Conservation (phyloP, 2,797 vertebrate species). For the Siniperca obscura region DNA sequence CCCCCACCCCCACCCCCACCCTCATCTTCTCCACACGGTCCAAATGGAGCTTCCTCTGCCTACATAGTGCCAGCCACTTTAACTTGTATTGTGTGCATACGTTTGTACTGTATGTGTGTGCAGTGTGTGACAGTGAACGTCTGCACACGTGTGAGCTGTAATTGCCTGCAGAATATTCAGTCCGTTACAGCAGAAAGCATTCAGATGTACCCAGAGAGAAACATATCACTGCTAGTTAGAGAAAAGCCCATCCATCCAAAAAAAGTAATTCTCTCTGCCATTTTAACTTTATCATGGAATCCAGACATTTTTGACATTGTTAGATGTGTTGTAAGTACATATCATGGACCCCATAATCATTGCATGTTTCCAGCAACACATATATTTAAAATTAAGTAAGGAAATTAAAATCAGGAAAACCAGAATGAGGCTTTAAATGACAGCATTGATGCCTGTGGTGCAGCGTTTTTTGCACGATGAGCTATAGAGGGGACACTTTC, state of each 20-base stretch:
- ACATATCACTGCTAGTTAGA: background rate
- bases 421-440: background rate
- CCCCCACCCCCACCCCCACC: conserved; percentile 16
- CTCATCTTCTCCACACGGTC: conserved; percentile 22
- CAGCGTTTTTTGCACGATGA: conserved; percentile 12
- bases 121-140: background rate
- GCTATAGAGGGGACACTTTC: conserved; percentile 25
- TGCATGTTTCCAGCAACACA: background rate
- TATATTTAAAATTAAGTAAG: background rate
- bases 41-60: conserved; percentile 13
- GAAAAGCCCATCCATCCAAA: background rate
- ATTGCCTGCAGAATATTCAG: conserved; percentile 45
- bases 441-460: conserved; percentile 8
- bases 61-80: conserved; percentile 11
- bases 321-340: background rate
- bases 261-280: background rate
- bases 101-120: background rate
- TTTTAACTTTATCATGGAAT: background rate
- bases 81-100: conserved; percentile 6
- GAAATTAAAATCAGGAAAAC: background rate
- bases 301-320: background rate
- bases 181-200: conserved; percentile 16
- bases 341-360: background rate
- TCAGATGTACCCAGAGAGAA: conserved; percentile 19
- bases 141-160: conserved; percentile 40